phyloP scores from a whole-genome alignment of 2,888 invertebrate species.

The Pecten maximus region DNA sequence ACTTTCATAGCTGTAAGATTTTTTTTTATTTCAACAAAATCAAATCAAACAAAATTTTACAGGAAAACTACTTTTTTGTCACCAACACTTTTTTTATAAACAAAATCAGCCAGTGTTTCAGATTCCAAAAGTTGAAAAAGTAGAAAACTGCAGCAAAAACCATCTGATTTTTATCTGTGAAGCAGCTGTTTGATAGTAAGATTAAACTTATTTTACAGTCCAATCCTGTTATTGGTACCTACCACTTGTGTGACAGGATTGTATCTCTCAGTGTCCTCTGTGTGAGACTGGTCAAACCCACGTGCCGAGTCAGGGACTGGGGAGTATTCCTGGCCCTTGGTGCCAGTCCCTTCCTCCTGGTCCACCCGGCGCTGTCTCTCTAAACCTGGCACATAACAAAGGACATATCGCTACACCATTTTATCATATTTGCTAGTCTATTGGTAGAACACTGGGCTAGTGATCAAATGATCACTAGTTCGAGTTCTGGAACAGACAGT shows the following conservation, averaged over 20 bases:
- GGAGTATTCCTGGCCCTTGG: conserved; percentile 42
- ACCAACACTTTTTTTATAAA: no score
- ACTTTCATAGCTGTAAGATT: no score
- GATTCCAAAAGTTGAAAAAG: background rate
- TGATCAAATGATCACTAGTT: no score
- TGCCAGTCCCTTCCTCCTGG: conserved; percentile 51
- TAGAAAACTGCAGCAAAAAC: background rate
- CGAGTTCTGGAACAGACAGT: no score
- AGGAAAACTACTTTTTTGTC: no score
- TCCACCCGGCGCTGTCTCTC: conserved; percentile 60
- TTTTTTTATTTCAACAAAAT: no score
- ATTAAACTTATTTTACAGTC: background rate
- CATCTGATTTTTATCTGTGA: no score
- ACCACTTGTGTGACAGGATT: conserved; percentile 74
- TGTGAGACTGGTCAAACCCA: conserved; percentile 73
- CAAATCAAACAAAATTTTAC: no score
- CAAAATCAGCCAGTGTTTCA: no score
- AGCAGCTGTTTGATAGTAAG: background rate
- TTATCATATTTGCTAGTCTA: no score
- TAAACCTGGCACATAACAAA: conserved; percentile 52
- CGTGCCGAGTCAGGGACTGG: conserved; percentile 37
- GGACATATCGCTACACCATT: background rate
- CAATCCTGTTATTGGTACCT: conserved; percentile 46
- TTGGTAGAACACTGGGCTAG: no score
- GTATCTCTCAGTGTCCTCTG: conserved; percentile 75